phyloP scores from a whole-genome alignment of 2,888 invertebrate species.

The Serrognathus titanus region DNA sequence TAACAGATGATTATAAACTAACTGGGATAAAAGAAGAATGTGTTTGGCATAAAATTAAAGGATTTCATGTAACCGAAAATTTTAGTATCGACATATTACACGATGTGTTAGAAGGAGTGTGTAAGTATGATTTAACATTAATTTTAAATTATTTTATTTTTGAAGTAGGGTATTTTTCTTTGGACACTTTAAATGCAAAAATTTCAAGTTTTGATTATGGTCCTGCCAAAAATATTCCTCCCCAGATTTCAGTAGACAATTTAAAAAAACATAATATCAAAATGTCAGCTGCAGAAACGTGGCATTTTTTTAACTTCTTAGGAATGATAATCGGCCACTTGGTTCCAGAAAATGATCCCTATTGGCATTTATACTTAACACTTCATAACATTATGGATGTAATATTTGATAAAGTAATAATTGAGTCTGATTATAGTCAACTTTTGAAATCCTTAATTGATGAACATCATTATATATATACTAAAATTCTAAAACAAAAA shows the following conservation, averaged over 20 bases:
- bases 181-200: slow-evolving; percentile 22
- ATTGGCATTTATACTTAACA: slow-evolving; percentile 23
- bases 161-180: slow-evolving; percentile 10
- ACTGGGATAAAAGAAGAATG: slow-evolving; percentile 24
- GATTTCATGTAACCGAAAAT: slow-evolving; percentile 31
- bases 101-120: slow-evolving; percentile 29
- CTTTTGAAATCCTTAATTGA: slow-evolving; percentile 1
- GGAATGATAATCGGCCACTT: slow-evolving; percentile 28
- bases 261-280: slow-evolving; percentile 24
- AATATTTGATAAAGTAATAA: not conserved
- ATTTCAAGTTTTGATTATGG: slow-evolving; percentile 21
- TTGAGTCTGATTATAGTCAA: not conserved
- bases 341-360: slow-evolving; percentile 15
- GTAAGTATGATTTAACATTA: slow-evolving; percentile 27
- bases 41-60: slow-evolving; percentile 22
- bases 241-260: slow-evolving; percentile 22
- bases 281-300: slow-evolving; percentile 34
- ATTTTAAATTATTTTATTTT: slow-evolving; percentile 23
- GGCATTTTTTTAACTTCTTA: slow-evolving; percentile 28
- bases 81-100: slow-evolving; percentile 33
- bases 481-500: slow-evolving; percentile 13
- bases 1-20: too few species aligned
- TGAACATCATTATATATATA: slow-evolving; percentile 10
- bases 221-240: slow-evolving; percentile 21
- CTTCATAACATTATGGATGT: slow-evolving; percentile 26